Evolutionary conservation across 1,140 invertebrate species (phyloP).

Genomic region (Triops longicaudatus): DNA sequence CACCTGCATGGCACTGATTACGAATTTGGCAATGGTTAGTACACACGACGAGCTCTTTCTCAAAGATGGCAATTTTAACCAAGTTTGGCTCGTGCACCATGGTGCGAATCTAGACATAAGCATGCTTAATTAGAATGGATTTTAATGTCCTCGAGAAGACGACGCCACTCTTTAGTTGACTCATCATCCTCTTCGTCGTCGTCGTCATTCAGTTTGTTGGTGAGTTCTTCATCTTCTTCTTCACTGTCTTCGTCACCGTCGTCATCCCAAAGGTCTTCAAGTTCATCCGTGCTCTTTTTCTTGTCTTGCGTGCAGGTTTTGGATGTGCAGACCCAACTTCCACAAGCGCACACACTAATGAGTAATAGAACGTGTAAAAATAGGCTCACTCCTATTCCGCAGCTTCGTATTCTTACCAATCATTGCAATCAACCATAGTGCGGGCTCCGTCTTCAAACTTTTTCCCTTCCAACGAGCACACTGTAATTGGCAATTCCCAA

Average conservation of each 20-base stretch:
- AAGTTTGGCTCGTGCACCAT: neutral
- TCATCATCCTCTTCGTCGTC: constrained; percentile 31
- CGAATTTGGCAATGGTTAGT: neutral
- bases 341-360: constrained; percentile 36
- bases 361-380: constrained; percentile 17
- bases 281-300: constrained; percentile 26
- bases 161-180: constrained; percentile 28
- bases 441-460: constrained; percentile 35
- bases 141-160: constrained; percentile 25
- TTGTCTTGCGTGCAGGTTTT: constrained; percentile 32
- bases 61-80: neutral
- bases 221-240: constrained; percentile 24
- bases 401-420: constrained; percentile 32
- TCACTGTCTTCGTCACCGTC: constrained; percentile 28
- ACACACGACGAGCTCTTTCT: neutral
- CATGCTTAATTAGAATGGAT: neutral
- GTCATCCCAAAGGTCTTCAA: constrained; percentile 28
- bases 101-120: neutral
- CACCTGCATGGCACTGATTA: neutral
- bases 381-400: neutral
- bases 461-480: constrained; percentile 35
- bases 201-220: constrained; percentile 27
- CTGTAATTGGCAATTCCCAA: constrained; percentile 29
- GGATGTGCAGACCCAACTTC: constrained; percentile 37
- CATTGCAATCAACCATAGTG: constrained; percentile 35